These are phyloP conservation scores for Calcarius lapponicus DNA, from an alignment of 2,797 vertebrate genomes.

Conservation along the genomic window DNA sequence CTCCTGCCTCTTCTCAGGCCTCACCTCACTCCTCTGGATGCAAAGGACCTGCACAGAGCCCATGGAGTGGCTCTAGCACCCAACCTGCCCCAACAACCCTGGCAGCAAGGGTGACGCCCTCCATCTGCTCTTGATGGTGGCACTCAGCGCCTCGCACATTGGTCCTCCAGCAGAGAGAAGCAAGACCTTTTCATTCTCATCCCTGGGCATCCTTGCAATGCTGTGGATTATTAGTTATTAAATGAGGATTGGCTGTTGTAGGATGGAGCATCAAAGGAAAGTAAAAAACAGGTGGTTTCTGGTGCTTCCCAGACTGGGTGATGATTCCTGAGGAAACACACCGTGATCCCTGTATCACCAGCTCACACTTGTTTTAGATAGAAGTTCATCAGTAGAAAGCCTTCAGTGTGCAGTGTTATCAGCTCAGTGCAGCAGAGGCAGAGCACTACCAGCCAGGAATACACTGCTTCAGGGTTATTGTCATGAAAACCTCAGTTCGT, in stretches of 20 bases:
- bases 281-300: not conserved
- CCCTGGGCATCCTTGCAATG: not conserved
- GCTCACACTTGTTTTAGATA: not conserved
- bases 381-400: not conserved
- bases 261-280: not conserved
- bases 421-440: not conserved
- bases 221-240: not conserved
- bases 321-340: not conserved
- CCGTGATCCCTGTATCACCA: not conserved
- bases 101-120: rapidly evolving
- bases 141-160: not conserved
- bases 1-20: slow-evolving; percentile 29
- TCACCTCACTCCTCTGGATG: not conserved
- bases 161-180: not conserved
- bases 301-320: not conserved
- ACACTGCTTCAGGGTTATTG: not conserved
- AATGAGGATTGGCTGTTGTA: not conserved
- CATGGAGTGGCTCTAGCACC: not conserved
- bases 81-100: not conserved
- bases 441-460: not conserved
- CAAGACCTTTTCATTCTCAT: not conserved
- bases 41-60: not conserved
- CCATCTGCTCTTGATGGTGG: rapidly evolving
- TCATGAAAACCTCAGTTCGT: rapidly evolving
- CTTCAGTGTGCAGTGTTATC: not conserved